These are phyloP conservation scores for Papilio gigon DNA, from an alignment of 2,888 invertebrate genomes.

Conservation along the genomic window DNA sequence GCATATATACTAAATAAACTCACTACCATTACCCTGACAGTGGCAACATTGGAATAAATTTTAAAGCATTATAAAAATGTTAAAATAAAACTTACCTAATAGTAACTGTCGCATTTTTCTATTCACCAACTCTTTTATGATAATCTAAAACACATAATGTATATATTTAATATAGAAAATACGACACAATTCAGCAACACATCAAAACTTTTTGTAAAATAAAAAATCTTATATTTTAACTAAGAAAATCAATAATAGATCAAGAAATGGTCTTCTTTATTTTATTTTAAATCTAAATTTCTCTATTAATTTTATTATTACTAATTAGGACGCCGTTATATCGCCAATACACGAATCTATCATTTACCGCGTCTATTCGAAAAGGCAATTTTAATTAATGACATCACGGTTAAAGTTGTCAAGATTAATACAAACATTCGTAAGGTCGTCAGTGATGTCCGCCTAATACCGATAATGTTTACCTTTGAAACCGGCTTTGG, in stretches of 20 bases:
- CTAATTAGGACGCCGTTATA: background rate
- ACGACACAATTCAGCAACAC: too few relatives aligned
- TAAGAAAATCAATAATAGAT: too few relatives aligned
- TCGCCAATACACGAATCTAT: background rate
- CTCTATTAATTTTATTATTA: background rate
- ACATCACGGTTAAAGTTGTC: slow-evolving; percentile 42
- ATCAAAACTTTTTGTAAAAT: too few relatives aligned
- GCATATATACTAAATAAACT: too few relatives aligned
- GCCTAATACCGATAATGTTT: slow-evolving; percentile 44
- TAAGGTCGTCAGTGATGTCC: slow-evolving; percentile 35
- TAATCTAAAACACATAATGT: slow-evolving; percentile 41
- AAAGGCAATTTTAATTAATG: slow-evolving; percentile 36
- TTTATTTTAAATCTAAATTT: background rate
- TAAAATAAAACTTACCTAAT: slow-evolving; percentile 42
- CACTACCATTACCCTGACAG: too few relatives aligned
- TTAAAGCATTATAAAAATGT: background rate
- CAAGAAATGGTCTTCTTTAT: too few relatives aligned
- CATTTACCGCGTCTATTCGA: background rate
- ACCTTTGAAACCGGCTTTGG: slow-evolving; percentile 44
- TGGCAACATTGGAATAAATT: background rate
- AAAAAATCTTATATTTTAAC: too few relatives aligned
- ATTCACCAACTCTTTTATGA: slow-evolving; percentile 31
- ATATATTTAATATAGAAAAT: background rate
- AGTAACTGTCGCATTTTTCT: slow-evolving; percentile 44
- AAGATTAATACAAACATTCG: slow-evolving; percentile 40